Evolutionary conservation across 2,888 invertebrate genomes (phyloP), one percentile per base, ranked within the genome.

Genomic region (Amorpha juglandis): DNA sequence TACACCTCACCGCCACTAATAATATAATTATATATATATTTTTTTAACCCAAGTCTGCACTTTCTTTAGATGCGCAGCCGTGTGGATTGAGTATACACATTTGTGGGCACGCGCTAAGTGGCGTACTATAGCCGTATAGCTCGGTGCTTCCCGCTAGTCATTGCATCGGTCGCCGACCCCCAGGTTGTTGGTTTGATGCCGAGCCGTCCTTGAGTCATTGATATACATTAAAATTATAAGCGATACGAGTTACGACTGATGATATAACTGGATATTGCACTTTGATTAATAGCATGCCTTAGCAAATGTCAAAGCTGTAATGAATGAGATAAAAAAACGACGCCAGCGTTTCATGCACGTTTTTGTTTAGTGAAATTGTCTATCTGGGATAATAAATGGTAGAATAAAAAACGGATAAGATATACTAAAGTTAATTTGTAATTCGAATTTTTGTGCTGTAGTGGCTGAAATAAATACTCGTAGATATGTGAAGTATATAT

Each of bases 101-200:
- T 63, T 33, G 63, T 72, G 73, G 68, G 69, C 74, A 73, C 69
- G 71, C 74, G 80, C 77, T 82, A 82, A 80, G 74, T 79, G 77
- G 73, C 67, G 73, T 69, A 62, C 48, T 65, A 69, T 70, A 71
- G 71, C 68, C 70, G 69, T 68, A 74, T 75, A 35, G 64, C 47
- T 14, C 58, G 19, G 35, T 7, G 47, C 48, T 55, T 81, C 78
- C 82, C 83, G 85, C 82, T 83, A 83, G 71, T 69, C 71, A 19
- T 45, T 75, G 82, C 71, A 19, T 45, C 75, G 82, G 84, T 80
- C 84, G 78, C 69, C 72, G 83, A 86, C 84, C 84, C 19, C 69
- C 75, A 66, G 68, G 74, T 79, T 77, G 76, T 70, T 72, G 69
- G 76, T 80, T 79, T 74, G 75, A 70, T 75, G 75, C 78, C 72